These are phyloP conservation scores for Drosophila jambulina DNA, from an alignment of 1,140 invertebrate genomes.

Conservation along the genomic window DNA sequence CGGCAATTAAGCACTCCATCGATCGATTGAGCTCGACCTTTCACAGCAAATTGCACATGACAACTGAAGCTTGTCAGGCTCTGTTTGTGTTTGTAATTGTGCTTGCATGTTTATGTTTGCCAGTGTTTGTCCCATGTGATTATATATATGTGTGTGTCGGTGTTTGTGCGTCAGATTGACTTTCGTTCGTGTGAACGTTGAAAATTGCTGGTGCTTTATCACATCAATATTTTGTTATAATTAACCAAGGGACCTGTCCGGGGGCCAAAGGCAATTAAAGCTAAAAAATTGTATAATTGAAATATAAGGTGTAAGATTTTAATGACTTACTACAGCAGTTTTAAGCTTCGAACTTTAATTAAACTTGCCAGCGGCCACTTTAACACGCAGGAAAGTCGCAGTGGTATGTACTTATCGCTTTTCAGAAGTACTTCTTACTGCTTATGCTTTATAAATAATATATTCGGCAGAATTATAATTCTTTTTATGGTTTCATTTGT, in stretches of 20 bases:
- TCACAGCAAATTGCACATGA: slow-evolving; percentile 36
- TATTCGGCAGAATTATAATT: background rate
- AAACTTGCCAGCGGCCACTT: background rate
- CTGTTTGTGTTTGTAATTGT: slow-evolving; percentile 20
- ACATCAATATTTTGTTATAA: slow-evolving; percentile 56
- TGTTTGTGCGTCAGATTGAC: slow-evolving; percentile 10
- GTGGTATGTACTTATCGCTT: background rate
- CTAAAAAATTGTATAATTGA: slow-evolving; percentile 4
- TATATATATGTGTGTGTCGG: background rate
- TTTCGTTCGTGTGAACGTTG: slow-evolving; percentile 10
- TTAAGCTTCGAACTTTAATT: background rate
- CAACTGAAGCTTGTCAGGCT: slow-evolving; percentile 39
- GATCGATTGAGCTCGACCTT: slow-evolving; percentile 43
- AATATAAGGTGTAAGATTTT: background rate
- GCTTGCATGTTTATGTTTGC: slow-evolving; percentile 14
- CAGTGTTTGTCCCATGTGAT: slow-evolving; percentile 10
- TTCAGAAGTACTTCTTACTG: background rate
- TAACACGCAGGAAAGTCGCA: background rate
- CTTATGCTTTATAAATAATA: background rate
- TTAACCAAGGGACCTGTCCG: slow-evolving; percentile 28
- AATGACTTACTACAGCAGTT: background rate
- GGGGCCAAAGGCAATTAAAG: background rate
- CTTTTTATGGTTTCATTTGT: background rate
- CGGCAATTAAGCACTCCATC: slow-evolving; percentile 45
- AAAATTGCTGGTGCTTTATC: slow-evolving; percentile 22